These are phyloP conservation scores for Periophthalmodon schlosseri DNA, from an alignment of 2,113 vertebrate species.

Conservation along the genomic window DNA sequence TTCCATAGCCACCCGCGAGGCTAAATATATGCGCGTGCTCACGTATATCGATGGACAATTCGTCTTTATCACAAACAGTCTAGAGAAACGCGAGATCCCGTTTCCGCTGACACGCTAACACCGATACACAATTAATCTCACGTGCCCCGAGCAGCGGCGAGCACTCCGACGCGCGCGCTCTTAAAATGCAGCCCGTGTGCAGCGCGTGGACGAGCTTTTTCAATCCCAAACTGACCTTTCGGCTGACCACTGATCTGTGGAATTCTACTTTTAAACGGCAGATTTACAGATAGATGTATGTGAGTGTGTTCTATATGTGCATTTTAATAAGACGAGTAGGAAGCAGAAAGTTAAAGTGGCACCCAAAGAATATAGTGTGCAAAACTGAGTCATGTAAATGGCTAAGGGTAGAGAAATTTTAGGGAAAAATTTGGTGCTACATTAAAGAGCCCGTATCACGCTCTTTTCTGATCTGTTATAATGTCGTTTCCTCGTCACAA, in stretches of 20 bases:
- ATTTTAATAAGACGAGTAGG: background rate
- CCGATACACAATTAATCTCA: slow-evolving; percentile 46
- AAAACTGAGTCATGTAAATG: background rate
- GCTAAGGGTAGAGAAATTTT: background rate
- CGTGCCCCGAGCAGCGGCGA: background rate
- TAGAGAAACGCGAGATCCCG: slow-evolving; percentile 37
- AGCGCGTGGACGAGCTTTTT: background rate
- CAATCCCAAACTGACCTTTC: background rate
- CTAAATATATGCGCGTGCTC: slow-evolving; percentile 37
- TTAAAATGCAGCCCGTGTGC: slow-evolving; percentile 3
- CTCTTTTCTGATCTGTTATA: too few species aligned
- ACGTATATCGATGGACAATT: slow-evolving; percentile 48
- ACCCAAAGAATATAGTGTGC: background rate
- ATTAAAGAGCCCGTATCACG: too few species aligned
- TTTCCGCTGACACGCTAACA: slow-evolving; percentile 62
- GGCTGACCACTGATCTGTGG: background rate
- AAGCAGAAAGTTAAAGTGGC: background rate
- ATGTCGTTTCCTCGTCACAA: too few species aligned
- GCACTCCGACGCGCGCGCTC: background rate
- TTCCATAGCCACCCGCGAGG: slow-evolving; percentile 17
- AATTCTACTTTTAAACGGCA: background rate
- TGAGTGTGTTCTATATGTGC: slow-evolving; percentile 6
- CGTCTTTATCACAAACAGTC: slow-evolving; percentile 54
- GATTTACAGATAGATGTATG: background rate
- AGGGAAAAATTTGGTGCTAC: background rate